A percentile compares a stretch with the other conserved stretches of the same genome.
Conservation (phyloP, 2,797 vertebrate genomes). For the Poecilia velifera region DNA sequence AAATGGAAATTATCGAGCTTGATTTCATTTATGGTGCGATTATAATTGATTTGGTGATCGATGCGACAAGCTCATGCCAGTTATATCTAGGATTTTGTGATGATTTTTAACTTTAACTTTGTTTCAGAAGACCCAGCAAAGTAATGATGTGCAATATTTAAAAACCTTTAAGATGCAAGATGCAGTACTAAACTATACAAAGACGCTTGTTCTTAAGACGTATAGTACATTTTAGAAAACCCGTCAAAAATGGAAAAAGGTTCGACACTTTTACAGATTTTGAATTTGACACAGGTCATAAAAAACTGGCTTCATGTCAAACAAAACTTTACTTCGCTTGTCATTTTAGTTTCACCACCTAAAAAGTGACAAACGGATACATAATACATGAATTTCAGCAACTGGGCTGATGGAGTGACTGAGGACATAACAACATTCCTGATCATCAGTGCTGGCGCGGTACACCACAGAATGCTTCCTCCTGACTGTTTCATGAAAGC, state of each 20-base stretch:
- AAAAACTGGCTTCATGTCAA: not conserved
- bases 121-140: not conserved
- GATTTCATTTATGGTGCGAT: too few relatives aligned
- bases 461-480: slow-evolving; percentile 70
- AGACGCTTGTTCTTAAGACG: not conserved
- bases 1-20: too few relatives aligned
- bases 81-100: not conserved
- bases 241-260: not conserved
- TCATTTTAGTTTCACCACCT: slow-evolving; percentile 1
- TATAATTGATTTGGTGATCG: too few relatives aligned
- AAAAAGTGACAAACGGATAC: slow-evolving; percentile 17
- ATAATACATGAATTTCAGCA: slow-evolving; percentile 39
- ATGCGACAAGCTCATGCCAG: not conserved
- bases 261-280: too few relatives aligned
- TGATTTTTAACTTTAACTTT: not conserved
- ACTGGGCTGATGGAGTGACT: slow-evolving; percentile 38
- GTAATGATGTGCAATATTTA: not conserved
- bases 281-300: not conserved
- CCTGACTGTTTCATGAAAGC: slow-evolving; percentile 74
- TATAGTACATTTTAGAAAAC: not conserved
- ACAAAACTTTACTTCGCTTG: not conserved
- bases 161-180: too few relatives aligned
- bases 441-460: slow-evolving; percentile 60
- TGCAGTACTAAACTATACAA: not conserved
- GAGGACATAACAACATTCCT: slow-evolving; percentile 61